Conservation (phyloP, 2,888 invertebrate genomes). For the Nemurella pictetii region DNA sequence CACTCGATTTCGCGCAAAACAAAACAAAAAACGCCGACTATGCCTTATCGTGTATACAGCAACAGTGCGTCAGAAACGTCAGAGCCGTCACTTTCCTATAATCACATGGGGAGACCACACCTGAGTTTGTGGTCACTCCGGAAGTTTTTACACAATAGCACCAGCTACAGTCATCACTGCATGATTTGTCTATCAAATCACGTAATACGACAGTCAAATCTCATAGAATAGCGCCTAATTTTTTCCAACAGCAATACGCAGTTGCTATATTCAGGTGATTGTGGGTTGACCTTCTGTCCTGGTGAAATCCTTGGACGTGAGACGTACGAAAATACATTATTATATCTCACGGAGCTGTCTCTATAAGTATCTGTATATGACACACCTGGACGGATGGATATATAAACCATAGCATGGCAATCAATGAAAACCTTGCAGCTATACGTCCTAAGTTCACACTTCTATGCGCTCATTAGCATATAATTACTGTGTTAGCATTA, state of each 20-base stretch:
- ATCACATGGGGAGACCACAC: neutral
- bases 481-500: neutral
- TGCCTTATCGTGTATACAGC: neutral
- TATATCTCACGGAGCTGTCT: too few species aligned
- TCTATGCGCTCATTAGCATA: neutral
- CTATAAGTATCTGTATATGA: too few species aligned
- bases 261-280: neutral
- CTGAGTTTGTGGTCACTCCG: neutral
- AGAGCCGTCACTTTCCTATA: neutral
- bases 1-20: neutral
- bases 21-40: neutral
- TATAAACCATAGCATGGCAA: neutral
- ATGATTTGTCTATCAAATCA: neutral
- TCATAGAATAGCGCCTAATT: neutral
- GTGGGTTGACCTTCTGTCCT: neutral
- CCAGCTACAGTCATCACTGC: neutral
- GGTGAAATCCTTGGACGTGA: neutral
- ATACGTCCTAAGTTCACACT: neutral
- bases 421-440: neutral
- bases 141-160: neutral
- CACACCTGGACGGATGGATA: too few species aligned
- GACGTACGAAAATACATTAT: neutral
- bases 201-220: neutral
- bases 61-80: neutral
- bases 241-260: neutral